Percentiles rank a stretch among this genome's conserved stretches.
phyloP scores from a whole-genome alignment of 2,113 vertebrate genomes.

The Tonatia bakeri region DNA sequence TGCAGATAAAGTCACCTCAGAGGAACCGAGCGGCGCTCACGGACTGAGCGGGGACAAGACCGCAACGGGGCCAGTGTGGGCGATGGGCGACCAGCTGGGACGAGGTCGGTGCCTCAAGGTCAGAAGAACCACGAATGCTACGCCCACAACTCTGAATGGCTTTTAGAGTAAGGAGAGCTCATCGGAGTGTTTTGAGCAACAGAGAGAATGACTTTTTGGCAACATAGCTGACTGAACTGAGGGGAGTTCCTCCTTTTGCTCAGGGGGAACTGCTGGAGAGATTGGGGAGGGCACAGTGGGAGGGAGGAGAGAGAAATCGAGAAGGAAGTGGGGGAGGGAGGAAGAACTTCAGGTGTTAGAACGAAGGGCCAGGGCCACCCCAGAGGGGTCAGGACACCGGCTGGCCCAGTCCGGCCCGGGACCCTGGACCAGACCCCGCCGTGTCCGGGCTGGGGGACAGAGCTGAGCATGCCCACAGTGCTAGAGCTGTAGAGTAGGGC shows the following conservation, averaged over 20 bases:
- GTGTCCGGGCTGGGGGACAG: fast-evolving
- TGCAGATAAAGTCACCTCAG: fast-evolving
- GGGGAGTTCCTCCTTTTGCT: too few relatives aligned
- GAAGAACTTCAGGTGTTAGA: neutral
- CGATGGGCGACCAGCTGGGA: neutral
- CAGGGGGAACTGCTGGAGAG: neutral
- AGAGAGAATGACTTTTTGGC: neutral
- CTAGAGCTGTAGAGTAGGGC: neutral
- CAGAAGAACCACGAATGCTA: neutral
- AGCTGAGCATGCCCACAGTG: fast-evolving
- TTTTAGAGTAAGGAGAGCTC: neutral
- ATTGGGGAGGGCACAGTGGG: too few relatives aligned
- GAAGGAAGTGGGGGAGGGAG: too few relatives aligned
- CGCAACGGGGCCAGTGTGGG: fast-evolving
- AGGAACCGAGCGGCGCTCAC: neutral
- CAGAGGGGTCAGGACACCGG: fast-evolving
- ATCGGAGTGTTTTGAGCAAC: neutral
- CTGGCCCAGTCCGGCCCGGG: fast-evolving
- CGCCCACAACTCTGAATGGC: neutral
- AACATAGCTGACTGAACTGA: neutral
- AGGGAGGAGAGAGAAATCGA: neutral
- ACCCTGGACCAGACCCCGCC: too few relatives aligned
- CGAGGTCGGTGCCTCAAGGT: fast-evolving
- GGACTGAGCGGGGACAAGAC: fast-evolving
- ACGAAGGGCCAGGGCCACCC: neutral